These are phyloP conservation scores for Drosophila maculinotata DNA, from an alignment of 2,888 invertebrate genomes.

Conservation along the genomic window DNA sequence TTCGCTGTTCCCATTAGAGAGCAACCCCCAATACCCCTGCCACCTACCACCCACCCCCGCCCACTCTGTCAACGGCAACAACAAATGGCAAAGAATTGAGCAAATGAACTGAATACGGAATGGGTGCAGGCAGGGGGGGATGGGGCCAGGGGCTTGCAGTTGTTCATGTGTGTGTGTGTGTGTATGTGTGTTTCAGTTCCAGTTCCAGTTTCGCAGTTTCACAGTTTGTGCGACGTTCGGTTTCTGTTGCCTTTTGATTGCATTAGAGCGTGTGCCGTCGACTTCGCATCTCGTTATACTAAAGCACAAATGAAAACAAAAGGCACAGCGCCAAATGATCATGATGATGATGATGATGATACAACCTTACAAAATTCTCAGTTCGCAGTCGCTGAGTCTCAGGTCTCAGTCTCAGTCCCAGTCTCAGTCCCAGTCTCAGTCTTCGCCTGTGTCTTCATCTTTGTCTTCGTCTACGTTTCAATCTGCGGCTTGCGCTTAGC, in stretches of 20 bases:
- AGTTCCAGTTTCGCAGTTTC: conserved; percentile 68
- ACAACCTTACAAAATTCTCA: conserved; percentile 78
- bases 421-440: conserved; percentile 52
- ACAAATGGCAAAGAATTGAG: conserved; percentile 53
- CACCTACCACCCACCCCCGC: not conserved
- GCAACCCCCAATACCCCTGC: not conserved
- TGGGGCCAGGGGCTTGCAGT: conserved; percentile 15
- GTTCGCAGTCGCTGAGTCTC: conserved; percentile 33
- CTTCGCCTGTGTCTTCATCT: conserved; percentile 46
- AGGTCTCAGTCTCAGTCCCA: conserved; percentile 17
- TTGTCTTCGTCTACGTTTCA: conserved; percentile 3
- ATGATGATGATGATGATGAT: conserved; percentile 60
- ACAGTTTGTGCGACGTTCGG: conserved; percentile 60
- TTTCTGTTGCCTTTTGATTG: conserved; percentile 66
- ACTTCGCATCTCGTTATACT: conserved; percentile 74
- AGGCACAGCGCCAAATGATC: conserved; percentile 60
- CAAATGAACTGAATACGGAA: conserved; percentile 60
- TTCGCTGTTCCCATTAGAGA: conserved; percentile 59
- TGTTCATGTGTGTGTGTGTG: conserved; percentile 12
- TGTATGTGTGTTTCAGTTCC: conserved; percentile 29
- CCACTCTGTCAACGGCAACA: conserved; percentile 13
- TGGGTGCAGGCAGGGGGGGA: conserved; percentile 4
- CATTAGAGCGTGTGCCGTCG: conserved; percentile 78
- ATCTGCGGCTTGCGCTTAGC: conserved; percentile 53
- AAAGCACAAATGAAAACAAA: conserved; percentile 71